Evolutionary conservation across 64 coral and sea anemone species (phyloP).

Genomic region (Stichodactyla mertensii): DNA sequence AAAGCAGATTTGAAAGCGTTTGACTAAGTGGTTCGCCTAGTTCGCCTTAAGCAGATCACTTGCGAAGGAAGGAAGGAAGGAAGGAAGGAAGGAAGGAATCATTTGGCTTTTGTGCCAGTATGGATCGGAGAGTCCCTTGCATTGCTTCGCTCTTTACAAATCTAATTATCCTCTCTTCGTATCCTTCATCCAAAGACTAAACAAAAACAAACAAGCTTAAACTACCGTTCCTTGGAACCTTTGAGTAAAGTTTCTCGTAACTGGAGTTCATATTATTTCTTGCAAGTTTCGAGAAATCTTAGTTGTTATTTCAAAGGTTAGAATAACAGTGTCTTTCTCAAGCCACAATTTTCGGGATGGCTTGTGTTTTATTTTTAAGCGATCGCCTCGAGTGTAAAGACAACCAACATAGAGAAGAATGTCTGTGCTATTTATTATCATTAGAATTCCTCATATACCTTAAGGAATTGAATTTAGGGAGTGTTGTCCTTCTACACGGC

Average conservation of each 20-base stretch:
- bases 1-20: background rate
- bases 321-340: background rate
- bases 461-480: background rate
- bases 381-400: background rate
- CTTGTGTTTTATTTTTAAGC: background rate
- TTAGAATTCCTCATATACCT: background rate
- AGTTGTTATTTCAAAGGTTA: background rate
- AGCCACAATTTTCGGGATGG: background rate
- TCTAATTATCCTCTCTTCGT: background rate
- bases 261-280: background rate
- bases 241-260: background rate
- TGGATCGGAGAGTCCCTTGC: background rate
- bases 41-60: background rate
- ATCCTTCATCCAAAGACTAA: background rate
- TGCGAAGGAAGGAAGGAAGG: background rate
- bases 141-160: background rate
- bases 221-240: background rate
- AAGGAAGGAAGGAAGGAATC: background rate
- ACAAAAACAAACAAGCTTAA: background rate
- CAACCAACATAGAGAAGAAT: background rate
- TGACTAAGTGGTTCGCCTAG: background rate
- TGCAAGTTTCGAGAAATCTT: background rate
- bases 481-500: background rate
- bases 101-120: background rate
- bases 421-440: background rate